A percentile compares a stretch with the other conserved stretches of the same genome.
phyloP scores from a whole-genome alignment of 2,113 vertebrate species.

The Podocnemis expansa region DNA sequence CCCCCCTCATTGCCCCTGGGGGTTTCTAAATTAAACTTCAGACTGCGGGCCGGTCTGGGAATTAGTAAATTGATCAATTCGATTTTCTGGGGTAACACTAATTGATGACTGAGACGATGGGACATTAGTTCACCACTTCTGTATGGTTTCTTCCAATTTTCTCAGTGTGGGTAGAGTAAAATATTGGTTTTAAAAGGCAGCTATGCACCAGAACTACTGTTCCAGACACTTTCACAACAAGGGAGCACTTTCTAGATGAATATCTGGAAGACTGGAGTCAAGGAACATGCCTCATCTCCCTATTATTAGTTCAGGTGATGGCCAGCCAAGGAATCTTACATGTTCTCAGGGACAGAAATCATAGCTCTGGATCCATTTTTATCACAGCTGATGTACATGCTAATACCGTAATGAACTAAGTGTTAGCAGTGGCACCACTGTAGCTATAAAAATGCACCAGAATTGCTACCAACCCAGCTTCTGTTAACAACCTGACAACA shows the following conservation, averaged over 20 bases:
- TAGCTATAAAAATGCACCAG: neutral
- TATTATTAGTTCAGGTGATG: neutral
- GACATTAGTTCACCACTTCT: neutral
- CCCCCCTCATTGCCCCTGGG: no score
- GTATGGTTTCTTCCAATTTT: fast-evolving
- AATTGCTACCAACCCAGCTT: neutral
- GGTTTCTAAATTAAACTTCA: no score
- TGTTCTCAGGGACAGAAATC: neutral
- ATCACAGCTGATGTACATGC: fast-evolving
- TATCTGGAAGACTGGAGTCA: neutral
- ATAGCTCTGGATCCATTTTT: neutral
- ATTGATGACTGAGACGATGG: neutral
- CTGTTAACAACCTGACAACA: neutral
- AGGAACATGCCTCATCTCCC: neutral
- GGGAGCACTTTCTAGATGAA: fast-evolving
- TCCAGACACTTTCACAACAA: neutral
- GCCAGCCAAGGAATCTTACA: neutral
- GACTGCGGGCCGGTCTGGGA: no score
- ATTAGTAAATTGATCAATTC: no score
- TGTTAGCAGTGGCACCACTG: neutral
- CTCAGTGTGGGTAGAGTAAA: fast-evolving
- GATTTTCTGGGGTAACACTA: no score
- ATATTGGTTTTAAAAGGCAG: neutral
- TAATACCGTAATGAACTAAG: neutral
- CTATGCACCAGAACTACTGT: neutral